Percentiles rank a stretch among this genome's conserved stretches.
Conservation (phyloP, 1,140 invertebrate species). For the Papilio polyxenes region DNA sequence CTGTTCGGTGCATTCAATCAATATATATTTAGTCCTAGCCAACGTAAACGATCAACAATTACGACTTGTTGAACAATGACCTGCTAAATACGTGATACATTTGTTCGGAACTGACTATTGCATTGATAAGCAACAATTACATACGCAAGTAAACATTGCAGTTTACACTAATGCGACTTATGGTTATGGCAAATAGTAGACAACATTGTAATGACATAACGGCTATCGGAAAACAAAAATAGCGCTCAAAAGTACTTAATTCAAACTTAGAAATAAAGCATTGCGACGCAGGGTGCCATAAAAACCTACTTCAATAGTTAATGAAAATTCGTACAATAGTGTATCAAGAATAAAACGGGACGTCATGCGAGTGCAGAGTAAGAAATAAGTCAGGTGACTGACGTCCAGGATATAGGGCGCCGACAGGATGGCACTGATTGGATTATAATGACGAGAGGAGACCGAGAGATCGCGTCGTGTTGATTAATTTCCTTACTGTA, state of each 20-base stretch:
- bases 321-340: neutral
- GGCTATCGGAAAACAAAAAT: neutral
- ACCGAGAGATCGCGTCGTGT: constrained; percentile 4
- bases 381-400: constrained; percentile 20
- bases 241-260: neutral
- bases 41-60: constrained; percentile 25
- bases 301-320: neutral
- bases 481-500: neutral
- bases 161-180: neutral
- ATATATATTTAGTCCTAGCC: constrained; percentile 24
- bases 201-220: neutral
- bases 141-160: neutral
- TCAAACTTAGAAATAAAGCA: no score
- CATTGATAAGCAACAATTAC: constrained; percentile 8
- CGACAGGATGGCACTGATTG: constrained; percentile 32
- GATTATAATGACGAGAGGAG: neutral
- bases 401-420: constrained; percentile 32
- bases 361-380: neutral
- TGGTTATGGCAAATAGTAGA: neutral
- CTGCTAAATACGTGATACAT: constrained; percentile 25
- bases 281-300: neutral
- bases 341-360: neutral
- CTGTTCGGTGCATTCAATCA: constrained; percentile 7
- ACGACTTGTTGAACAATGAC: constrained; percentile 34
- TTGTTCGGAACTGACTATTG: neutral